Percentiles rank a stretch among this genome's conserved stretches.
Conservation (phyloP, 2,797 vertebrate genomes). For the Hippoglossus hippoglossus region DNA sequence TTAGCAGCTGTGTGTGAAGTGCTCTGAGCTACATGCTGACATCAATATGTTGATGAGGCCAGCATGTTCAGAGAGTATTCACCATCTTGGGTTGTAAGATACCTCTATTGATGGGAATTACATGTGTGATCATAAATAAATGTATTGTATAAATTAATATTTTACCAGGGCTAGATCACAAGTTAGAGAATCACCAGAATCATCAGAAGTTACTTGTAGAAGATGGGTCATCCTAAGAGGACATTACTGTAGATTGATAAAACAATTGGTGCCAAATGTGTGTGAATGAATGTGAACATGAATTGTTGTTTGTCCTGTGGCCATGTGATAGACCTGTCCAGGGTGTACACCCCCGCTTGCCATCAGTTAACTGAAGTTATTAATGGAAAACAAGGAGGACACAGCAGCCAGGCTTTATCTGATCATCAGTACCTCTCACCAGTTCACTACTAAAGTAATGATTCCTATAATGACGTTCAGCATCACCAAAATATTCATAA, state of each 20-base stretch:
- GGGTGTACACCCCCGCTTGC: too few relatives aligned
- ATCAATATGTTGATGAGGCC: too few relatives aligned
- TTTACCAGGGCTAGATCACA: background rate
- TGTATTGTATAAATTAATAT: background rate
- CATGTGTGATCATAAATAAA: too few relatives aligned
- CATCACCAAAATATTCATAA: background rate
- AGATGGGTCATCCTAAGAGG: too few relatives aligned
- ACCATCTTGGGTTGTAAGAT: too few relatives aligned
- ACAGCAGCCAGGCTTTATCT: background rate
- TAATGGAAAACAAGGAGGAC: background rate
- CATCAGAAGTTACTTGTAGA: background rate
- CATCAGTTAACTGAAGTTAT: background rate
- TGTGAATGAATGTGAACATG: too few relatives aligned
- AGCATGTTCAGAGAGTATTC: too few relatives aligned
- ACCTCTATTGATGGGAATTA: too few relatives aligned
- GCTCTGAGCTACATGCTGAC: background rate
- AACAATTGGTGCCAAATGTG: too few relatives aligned
- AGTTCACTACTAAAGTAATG: background rate
- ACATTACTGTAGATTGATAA: too few relatives aligned
- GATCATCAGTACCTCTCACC: background rate
- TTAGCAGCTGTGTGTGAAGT: background rate
- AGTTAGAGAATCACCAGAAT: background rate
- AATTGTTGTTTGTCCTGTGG: too few relatives aligned
- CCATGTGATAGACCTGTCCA: too few relatives aligned
- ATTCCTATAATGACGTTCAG: background rate